Evolutionary conservation across 2,797 vertebrate species (phyloP).

Genomic region (Lithobates sylvaticus): DNA sequence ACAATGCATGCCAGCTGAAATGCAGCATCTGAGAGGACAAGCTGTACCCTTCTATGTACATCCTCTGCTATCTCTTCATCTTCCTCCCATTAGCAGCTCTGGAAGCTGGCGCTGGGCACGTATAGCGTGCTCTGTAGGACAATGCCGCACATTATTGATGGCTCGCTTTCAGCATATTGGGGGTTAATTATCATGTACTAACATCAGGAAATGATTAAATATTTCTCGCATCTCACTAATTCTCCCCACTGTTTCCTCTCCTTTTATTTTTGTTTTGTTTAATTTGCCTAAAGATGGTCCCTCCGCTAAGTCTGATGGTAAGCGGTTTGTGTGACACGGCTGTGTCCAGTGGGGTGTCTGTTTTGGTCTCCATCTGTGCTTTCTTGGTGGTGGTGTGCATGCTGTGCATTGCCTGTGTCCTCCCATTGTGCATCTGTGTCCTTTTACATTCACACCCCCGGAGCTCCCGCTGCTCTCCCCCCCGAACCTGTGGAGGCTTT

Average conservation of each 20-base stretch:
- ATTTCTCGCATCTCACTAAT: slow-evolving; percentile 73
- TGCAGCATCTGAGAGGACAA: neutral
- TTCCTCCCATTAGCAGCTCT: neutral
- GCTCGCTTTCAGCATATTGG: neutral
- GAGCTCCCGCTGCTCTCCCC: neutral
- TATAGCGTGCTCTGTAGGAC: neutral
- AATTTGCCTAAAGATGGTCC: slow-evolving; percentile 96
- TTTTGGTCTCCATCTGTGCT: slow-evolving; percentile 77
- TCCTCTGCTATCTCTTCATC: neutral
- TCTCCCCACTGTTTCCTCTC: slow-evolving; percentile 80
- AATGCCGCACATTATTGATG: neutral
- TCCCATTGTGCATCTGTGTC: slow-evolving; percentile 42
- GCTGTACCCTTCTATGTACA: neutral
- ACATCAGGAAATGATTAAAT: slow-evolving; percentile 17
- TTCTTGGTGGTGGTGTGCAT: slow-evolving; percentile 83
- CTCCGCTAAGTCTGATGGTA: slow-evolving; percentile 95
- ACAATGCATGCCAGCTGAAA: neutral
- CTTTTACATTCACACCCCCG: slow-evolving; percentile 64
- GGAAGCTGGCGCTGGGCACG: neutral
- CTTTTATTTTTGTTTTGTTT: slow-evolving; percentile 81
- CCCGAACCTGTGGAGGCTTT: neutral
- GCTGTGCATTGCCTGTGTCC: slow-evolving; percentile 85
- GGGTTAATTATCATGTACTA: slow-evolving; percentile 33
- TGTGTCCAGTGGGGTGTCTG: slow-evolving; percentile 74
- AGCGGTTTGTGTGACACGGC: slow-evolving; percentile 83